Conservation (phyloP, 2,113 vertebrate species). For the Chlamydotis undulata region DNA sequence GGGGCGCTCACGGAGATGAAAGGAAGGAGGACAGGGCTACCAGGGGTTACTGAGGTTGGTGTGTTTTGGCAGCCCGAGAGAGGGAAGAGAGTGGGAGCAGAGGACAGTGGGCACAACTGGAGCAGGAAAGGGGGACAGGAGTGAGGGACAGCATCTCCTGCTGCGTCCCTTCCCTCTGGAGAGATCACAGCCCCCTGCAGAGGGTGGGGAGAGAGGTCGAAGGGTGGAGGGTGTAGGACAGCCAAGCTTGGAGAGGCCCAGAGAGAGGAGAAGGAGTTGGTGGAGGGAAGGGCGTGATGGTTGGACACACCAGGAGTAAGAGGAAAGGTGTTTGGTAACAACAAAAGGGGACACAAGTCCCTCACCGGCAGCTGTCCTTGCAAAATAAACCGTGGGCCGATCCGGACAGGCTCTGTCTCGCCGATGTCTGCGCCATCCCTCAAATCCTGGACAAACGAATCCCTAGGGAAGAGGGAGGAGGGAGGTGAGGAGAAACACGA, state of each 20-base stretch:
- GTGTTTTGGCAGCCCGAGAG: not conserved
- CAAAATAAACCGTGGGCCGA: not conserved
- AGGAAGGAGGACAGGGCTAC: not conserved
- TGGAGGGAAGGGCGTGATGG: not conserved
- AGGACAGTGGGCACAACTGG: not conserved
- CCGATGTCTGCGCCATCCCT: not conserved
- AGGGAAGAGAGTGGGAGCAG: not conserved
- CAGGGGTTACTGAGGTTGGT: not conserved
- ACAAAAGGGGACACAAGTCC: not conserved
- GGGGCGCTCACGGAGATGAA: not conserved
- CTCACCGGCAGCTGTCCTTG: not conserved
- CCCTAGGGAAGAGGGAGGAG: not conserved
- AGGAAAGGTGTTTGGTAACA: not conserved
- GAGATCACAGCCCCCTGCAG: not conserved
- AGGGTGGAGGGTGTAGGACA: not conserved
- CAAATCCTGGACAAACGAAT: not conserved
- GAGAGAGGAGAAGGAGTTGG: not conserved
- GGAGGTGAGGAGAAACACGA: not conserved
- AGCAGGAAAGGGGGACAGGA: not conserved
- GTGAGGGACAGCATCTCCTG: not conserved
- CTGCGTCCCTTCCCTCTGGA: not conserved
- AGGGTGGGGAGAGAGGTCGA: not conserved
- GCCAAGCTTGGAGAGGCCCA: not conserved
- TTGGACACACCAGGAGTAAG: rapidly evolving
- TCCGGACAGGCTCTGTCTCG: not conserved